A percentile compares a stretch with the other conserved stretches of the same genome.
These are phyloP conservation scores for Notothenia coriiceps DNA, from an alignment of 2,113 vertebrate genomes.

Conservation along the genomic window DNA sequence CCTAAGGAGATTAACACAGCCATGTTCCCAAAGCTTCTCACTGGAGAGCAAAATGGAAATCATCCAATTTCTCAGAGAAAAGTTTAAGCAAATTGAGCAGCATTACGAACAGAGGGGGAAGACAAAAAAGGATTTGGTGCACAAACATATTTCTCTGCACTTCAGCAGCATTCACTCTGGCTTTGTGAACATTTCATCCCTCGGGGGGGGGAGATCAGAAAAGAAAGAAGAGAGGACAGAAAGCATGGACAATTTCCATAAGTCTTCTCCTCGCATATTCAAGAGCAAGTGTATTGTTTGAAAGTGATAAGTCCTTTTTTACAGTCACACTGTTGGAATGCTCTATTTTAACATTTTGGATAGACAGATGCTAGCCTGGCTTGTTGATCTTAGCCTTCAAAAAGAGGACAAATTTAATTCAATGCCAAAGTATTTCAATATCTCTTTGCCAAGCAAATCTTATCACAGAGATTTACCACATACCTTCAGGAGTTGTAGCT, in stretches of 20 bases:
- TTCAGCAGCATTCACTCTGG: slow-evolving; percentile 51
- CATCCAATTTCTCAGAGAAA: slow-evolving; percentile 65
- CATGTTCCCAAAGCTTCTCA: slow-evolving; percentile 52
- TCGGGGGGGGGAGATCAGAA: slow-evolving; percentile 34
- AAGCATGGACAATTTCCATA: slow-evolving; percentile 47
- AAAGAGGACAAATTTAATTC: slow-evolving; percentile 6
- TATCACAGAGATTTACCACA: slow-evolving; percentile 18
- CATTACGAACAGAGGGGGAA: slow-evolving; percentile 35
- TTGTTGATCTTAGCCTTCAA: slow-evolving; percentile 1
- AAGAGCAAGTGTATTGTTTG: slow-evolving; percentile 37
- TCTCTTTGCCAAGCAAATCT: slow-evolving; percentile 13
- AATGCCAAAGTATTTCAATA: slow-evolving; percentile 14
- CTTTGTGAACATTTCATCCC: slow-evolving; percentile 54
- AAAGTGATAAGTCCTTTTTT: slow-evolving; percentile 41
- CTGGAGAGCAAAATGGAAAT: slow-evolving; percentile 68
- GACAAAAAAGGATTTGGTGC: slow-evolving; percentile 60
- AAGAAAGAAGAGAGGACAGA: slow-evolving; percentile 36
- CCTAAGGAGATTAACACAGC: slow-evolving; percentile 64
- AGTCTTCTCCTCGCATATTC: slow-evolving; percentile 35
- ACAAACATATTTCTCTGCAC: slow-evolving; percentile 61
- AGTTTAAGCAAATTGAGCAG: slow-evolving; percentile 61
- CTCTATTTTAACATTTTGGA: slow-evolving; percentile 11
- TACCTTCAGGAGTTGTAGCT: slow-evolving; percentile 20
- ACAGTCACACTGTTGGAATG: not conserved
- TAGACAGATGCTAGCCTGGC: not conserved